Percentiles rank a stretch among this genome's conserved stretches.
Conservation (phyloP, 2,797 vertebrate species). For the Pseudochirops cupreus region DNA sequence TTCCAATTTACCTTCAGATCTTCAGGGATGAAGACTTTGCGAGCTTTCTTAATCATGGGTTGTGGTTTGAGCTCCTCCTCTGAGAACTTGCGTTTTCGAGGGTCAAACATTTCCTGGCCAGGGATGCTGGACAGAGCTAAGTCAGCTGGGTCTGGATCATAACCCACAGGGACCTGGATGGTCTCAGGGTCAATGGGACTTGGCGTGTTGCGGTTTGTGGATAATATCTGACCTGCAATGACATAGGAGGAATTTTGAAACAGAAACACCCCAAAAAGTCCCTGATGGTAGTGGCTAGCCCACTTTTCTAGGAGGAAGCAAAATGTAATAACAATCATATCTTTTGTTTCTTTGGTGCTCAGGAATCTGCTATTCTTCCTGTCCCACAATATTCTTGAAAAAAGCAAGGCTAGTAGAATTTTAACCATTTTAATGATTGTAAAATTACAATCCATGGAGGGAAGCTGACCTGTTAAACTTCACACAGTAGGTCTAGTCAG, state of each 20-base stretch:
- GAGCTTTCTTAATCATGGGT: slow-evolving; percentile 99
- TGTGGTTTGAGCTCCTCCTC: slow-evolving; percentile 98
- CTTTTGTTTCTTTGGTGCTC: background rate
- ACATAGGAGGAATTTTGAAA: slow-evolving; percentile 33
- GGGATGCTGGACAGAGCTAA: slow-evolving; percentile 98
- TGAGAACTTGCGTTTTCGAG: slow-evolving; percentile 97
- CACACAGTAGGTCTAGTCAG: background rate
- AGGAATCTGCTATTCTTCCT: no score
- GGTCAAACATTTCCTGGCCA: slow-evolving; percentile 98
- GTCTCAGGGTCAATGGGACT: slow-evolving; percentile 98
- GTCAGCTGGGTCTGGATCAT: slow-evolving; percentile 96
- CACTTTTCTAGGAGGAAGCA: background rate
- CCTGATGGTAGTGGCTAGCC: background rate
- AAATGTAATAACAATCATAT: background rate
- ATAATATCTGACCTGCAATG: slow-evolving; percentile 89
- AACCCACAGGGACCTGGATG: slow-evolving; percentile 95
- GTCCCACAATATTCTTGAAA: background rate
- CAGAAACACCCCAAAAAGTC: background rate
- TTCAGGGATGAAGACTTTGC: slow-evolving; percentile 97
- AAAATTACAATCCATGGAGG: background rate
- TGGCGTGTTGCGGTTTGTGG: slow-evolving; percentile 92
- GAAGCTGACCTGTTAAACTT: background rate
- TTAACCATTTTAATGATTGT: background rate
- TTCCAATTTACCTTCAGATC: slow-evolving; percentile 96
- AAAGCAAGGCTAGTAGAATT: background rate